phyloP scores from a whole-genome alignment of 2,888 invertebrate genomes.

The Graphium colonna region DNA sequence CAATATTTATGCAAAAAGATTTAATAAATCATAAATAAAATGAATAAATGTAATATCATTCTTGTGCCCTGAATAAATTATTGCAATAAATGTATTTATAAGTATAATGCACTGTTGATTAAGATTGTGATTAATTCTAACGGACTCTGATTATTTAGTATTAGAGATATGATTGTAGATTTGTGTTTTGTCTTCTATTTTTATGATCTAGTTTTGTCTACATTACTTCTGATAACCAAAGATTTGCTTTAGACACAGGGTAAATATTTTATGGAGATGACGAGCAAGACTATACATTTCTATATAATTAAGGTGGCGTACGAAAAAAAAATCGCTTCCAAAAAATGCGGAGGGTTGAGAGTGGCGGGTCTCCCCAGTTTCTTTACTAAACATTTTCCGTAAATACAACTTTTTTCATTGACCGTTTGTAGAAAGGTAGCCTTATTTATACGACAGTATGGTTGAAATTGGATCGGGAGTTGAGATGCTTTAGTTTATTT shows the following conservation, averaged over 20 bases:
- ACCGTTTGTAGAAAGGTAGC: slow-evolving; percentile 39
- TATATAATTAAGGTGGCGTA: slow-evolving; percentile 72
- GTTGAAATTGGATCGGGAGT: slow-evolving; percentile 37
- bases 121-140: too few species aligned
- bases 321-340: slow-evolving; percentile 59
- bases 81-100: too few species aligned
- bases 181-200: too few species aligned
- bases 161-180: too few species aligned
- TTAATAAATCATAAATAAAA: too few species aligned
- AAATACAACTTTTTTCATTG: slow-evolving; percentile 51
- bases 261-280: slow-evolving; percentile 58
- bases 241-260: slow-evolving; percentile 32
- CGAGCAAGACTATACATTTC: slow-evolving; percentile 71
- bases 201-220: too few species aligned
- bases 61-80: too few species aligned
- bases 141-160: too few species aligned
- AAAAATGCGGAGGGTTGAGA: slow-evolving; percentile 68
- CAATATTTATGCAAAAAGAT: too few species aligned
- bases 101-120: too few species aligned
- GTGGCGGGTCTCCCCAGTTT: slow-evolving; percentile 66
- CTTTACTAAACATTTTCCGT: slow-evolving; percentile 72
- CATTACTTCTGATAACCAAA: not conserved
- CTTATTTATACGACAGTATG: slow-evolving; percentile 42
- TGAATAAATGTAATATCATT: too few species aligned
- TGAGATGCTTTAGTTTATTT: slow-evolving; percentile 67